Evolutionary conservation across 2,797 vertebrate species (phyloP).

Genomic region (Spinus olivaceus): DNA sequence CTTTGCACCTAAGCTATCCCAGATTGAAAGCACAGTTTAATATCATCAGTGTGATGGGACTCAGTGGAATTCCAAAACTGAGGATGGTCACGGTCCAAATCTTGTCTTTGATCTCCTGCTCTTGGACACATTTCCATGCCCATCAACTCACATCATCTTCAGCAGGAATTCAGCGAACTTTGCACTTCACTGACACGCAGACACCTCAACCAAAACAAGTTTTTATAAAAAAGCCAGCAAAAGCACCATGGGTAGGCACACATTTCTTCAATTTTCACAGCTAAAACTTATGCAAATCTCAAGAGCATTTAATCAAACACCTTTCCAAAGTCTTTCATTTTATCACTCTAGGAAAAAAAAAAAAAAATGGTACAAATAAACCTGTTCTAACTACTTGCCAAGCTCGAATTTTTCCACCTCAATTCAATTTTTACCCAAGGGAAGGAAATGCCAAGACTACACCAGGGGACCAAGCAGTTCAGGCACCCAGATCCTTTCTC

Average conservation of each 20-base stretch:
- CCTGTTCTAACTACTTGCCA: not conserved
- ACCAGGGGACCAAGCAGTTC: not conserved
- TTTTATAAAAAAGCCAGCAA: not conserved
- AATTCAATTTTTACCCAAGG: not conserved
- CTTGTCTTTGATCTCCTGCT: not conserved
- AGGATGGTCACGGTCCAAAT: not conserved
- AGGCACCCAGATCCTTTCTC: rapidly evolving
- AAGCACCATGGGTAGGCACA: not conserved
- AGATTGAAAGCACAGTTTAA: not conserved
- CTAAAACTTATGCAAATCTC: not conserved
- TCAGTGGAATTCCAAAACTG: not conserved
- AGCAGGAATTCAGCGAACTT: not conserved
- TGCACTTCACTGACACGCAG: not conserved
- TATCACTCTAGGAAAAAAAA: not conserved
- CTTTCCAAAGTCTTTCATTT: not conserved
- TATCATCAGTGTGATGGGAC: not conserved
- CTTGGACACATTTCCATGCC: not conserved
- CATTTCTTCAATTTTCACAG: not conserved
- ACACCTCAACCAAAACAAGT: not conserved
- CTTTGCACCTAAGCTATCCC: not conserved
- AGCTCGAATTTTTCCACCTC: not conserved
- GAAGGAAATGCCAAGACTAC: not conserved
- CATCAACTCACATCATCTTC: not conserved
- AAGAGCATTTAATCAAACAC: not conserved
- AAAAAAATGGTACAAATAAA: not conserved